Conservation (phyloP, 2,888 invertebrate species). For the Diaphora mendica region DNA sequence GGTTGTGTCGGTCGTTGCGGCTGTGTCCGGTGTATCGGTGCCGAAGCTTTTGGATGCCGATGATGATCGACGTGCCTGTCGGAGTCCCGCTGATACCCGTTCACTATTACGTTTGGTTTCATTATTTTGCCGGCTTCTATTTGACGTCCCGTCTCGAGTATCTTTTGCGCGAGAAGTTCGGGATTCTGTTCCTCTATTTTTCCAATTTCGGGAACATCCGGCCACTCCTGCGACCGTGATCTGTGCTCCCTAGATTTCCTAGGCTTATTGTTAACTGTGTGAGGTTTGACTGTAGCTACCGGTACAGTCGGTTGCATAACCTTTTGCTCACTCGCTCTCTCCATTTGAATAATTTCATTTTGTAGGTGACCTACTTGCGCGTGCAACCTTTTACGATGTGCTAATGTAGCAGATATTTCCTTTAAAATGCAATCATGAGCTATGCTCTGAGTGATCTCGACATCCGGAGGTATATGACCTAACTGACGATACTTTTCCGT, state of each 20-base stretch:
- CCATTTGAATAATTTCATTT: constrained; percentile 91
- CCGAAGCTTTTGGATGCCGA: constrained; percentile 48
- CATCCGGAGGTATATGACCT: constrained; percentile 84
- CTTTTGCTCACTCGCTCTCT: constrained; percentile 89
- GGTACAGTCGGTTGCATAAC: constrained; percentile 66
- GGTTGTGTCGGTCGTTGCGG: constrained; percentile 58
- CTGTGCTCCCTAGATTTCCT: constrained; percentile 89
- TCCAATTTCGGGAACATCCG: constrained; percentile 95
- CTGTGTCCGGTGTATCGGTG: constrained; percentile 63
- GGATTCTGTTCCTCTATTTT: constrained; percentile 97
- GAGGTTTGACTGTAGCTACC: constrained; percentile 79
- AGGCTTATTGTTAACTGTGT: constrained; percentile 75
- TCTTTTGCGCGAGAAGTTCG: constrained; percentile 95
- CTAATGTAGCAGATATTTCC: constrained; percentile 94
- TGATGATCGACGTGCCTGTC: constrained; percentile 67
- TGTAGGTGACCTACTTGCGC: constrained; percentile 92
- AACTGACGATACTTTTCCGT: constrained; percentile 89
- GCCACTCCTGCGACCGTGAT: constrained; percentile 95
- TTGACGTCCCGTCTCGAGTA: constrained; percentile 95
- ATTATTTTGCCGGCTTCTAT: constrained; percentile 93
- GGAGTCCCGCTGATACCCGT: constrained; percentile 72
- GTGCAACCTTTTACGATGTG: constrained; percentile 94
- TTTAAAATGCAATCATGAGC: constrained; percentile 94
- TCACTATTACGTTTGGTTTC: constrained; percentile 77
- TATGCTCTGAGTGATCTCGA: constrained; percentile 88